Conservation (phyloP, 1,140 invertebrate species). For the Anastatus disparis region DNA sequence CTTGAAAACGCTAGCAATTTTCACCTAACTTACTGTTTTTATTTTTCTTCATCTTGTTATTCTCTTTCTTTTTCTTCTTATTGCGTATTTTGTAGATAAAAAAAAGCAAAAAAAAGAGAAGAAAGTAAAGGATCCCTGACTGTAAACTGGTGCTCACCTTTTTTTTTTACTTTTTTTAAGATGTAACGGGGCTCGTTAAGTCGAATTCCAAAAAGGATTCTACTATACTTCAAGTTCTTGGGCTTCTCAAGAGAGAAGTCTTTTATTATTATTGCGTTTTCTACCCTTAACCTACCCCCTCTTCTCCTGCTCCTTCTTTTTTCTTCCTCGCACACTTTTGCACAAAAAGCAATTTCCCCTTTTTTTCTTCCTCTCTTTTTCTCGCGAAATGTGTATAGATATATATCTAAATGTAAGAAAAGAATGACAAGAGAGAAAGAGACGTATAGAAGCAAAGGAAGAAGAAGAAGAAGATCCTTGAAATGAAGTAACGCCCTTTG, state of each 20-base stretch:
- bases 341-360: constrained; percentile 33
- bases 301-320: no score
- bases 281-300: no score
- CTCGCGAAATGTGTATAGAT: neutral
- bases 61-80: neutral
- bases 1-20: constrained; percentile 27
- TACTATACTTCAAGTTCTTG: no score
- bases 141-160: constrained; percentile 22
- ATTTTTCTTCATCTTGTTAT: neutral
- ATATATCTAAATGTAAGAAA: neutral
- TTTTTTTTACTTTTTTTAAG: no score
- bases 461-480: neutral
- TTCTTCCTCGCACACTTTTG: constrained; percentile 3
- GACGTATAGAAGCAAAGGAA: neutral
- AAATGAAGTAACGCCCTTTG: constrained; percentile 31
- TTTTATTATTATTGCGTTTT: constrained; percentile 39
- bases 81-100: no score
- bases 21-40: constrained; percentile 5
- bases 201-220: constrained; percentile 32
- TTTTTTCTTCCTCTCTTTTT: no score
- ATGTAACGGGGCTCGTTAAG: constrained; percentile 34
- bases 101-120: no score
- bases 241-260: no score
- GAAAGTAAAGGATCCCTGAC: neutral
- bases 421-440: neutral